Evolutionary conservation across 2,888 invertebrate species (phyloP).

Genomic region (Erebia aethiops): DNA sequence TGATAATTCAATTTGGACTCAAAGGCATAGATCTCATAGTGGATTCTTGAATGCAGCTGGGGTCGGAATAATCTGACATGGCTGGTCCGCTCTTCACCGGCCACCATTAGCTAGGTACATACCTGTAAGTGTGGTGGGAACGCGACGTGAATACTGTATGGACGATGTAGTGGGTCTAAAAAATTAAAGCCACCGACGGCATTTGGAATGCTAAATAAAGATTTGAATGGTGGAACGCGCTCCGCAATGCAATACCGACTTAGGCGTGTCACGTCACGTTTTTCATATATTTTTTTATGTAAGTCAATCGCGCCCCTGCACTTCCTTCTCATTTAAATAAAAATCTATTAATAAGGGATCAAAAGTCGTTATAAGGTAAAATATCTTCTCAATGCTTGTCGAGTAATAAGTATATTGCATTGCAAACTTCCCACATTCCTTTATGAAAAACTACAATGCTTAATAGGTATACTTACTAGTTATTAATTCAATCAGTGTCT

Average conservation of each 20-base stretch:
- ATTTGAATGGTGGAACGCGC: slow-evolving; percentile 69
- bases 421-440: too few species aligned
- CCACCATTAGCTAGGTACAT: slow-evolving; percentile 75
- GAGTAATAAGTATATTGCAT: too few species aligned
- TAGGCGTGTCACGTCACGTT: slow-evolving; percentile 62
- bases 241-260: slow-evolving; percentile 63
- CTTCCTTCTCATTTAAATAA: neutral
- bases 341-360: neutral
- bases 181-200: slow-evolving; percentile 69
- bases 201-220: slow-evolving; percentile 76
- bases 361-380: too few species aligned
- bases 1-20: slow-evolving; percentile 53
- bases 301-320: neutral
- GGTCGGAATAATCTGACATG: slow-evolving; percentile 41
- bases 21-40: slow-evolving; percentile 47
- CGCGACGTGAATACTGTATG: slow-evolving; percentile 73
- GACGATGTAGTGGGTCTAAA: slow-evolving; percentile 71
- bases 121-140: slow-evolving; percentile 71
- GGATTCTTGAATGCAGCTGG: slow-evolving; percentile 44
- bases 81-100: slow-evolving; percentile 47
- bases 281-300: neutral
- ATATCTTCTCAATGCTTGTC: too few species aligned
- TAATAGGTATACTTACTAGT: too few species aligned
- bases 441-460: too few species aligned
- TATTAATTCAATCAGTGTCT: too few species aligned